Evolutionary conservation across 2,113 vertebrate genomes (phyloP), one percentile per base, ranked within the genome.

Genomic region (Blennius ocellaris): DNA sequence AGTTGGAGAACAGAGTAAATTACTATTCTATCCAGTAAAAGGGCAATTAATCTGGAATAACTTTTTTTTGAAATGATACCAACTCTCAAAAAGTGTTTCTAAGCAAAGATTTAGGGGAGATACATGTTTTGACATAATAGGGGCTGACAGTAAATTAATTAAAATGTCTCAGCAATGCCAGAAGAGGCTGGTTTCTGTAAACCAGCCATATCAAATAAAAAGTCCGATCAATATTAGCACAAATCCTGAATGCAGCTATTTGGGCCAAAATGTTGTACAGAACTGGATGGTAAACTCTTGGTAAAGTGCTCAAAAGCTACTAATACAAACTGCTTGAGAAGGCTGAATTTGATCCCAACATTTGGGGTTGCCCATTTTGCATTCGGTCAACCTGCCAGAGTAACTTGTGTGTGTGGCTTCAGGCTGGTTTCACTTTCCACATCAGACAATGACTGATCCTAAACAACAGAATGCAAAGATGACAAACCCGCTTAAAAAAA

Each of bases 131-230:
- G 17, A 71, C 52, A 5, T 38, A 41, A 66, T 5, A 48, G 5
- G 7, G 21, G 40, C 10, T 44, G 61, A 47, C 7, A 44, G 3
- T 63, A 8, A 54, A 39, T 43, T 0, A 52, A 71, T 11, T 50
- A 62, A 6, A 39, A 11, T 37, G 76, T 82, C 76, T 73, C 76
- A 69, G 0, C 21, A 30, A 30, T 36, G 49, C 57, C 41, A 16
- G 11, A 15, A 11, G 44, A 21, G 39, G 47, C 8, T 53, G 12
- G 55, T 30, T 16, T 9, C 43, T 55, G 50, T 40, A 67, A 80
- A 77, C 49, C 37, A 50, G 36, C 17, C 1, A 11, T 14, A 40
- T 45, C 11, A 51, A 53, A 66, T 40, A 53, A 60, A 14, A 45
- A 45, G 50, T 11, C 3, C 57, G 14, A 62, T 6, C 6, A 66